Evolutionary conservation across 2,797 vertebrate genomes (phyloP), one percentile per base, ranked within the genome.

Genomic region (Poeciliopsis presidionis): DNA sequence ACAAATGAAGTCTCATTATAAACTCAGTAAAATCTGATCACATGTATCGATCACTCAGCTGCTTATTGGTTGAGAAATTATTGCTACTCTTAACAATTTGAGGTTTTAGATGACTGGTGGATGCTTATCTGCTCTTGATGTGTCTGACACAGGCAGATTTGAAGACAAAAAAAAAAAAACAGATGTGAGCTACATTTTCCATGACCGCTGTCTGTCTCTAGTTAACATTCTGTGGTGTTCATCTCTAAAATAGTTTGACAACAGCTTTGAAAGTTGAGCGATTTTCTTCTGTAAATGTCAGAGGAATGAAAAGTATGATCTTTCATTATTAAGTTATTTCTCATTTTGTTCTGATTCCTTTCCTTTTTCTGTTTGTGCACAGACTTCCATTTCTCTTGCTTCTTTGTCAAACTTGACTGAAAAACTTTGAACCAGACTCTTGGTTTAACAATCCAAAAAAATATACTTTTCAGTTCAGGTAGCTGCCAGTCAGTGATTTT

Each of bases 151-250:
- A 59, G 18, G 70, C 16, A 22, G 39, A 81, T 83, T 61, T 75
- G 18, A 7, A 51, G 5, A 49, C 0, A 49, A 49, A 9, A 53
- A 72, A 63, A 7, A 25, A 49, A 79, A 80, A 57, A 7, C 14
- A 77, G 51, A 84, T 83, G 77, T 81, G 51, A 79, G 80, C 80
- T 84, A 73, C 55, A 71, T 85, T 90, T 87, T 72, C 79, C 88
- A 86, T 89, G 88, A 80, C 89, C 79, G 81, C 84, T 84, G 79
- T 76, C 78, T 84, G 45, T 84, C 75, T 81, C 47, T 55, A 69
- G 43, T 65, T 87, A 82, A 89, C 84, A 81, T 81, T 89, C n/a
- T 79, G 33, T 91, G 87, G 75, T 77, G 70, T 88, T 90, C 79
- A 76, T 81, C 63, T 84, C 49, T 73, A 36, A 74, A 67, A 25